These are phyloP conservation scores for Hemicentrotus pulcherrimus DNA, from an alignment of 35 echinoderm and acorn worm species.

Conservation along the genomic window DNA sequence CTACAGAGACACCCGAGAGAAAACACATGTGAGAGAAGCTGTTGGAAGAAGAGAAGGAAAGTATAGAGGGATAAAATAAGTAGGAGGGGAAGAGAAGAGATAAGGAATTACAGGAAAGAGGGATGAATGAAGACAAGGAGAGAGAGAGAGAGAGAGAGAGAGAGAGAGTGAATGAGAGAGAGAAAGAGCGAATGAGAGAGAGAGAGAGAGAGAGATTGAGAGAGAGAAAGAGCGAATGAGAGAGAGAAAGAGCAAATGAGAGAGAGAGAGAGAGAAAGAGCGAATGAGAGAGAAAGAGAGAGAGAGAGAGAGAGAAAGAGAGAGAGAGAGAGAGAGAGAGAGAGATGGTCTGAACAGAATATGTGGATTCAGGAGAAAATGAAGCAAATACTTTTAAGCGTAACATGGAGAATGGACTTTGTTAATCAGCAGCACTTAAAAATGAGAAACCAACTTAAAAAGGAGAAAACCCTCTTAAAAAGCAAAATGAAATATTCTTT, in stretches of 20 bases:
- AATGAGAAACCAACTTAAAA: not conserved
- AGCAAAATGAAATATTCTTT: not conserved
- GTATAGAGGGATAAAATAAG: too few relatives aligned
- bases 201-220: not conserved
- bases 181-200: too few relatives aligned
- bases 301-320: not conserved
- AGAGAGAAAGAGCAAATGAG: not conserved
- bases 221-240: not conserved
- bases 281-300: not conserved
- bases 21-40: too few relatives aligned
- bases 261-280: not conserved
- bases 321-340: not conserved
- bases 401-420: not conserved
- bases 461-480: not conserved
- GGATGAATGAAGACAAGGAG: too few relatives aligned
- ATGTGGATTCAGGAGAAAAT: too few relatives aligned
- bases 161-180: too few relatives aligned
- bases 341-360: too few relatives aligned
- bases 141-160: too few relatives aligned
- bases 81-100: too few relatives aligned
- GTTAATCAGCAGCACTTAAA: not conserved
- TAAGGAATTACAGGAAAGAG: too few relatives aligned
- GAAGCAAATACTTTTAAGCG: not conserved
- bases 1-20: too few relatives aligned
- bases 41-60: too few relatives aligned